Percentiles rank a stretch among this genome's conserved stretches.
phyloP scores from a whole-genome alignment of 2,113 vertebrate species.

The Bucco capensis region DNA sequence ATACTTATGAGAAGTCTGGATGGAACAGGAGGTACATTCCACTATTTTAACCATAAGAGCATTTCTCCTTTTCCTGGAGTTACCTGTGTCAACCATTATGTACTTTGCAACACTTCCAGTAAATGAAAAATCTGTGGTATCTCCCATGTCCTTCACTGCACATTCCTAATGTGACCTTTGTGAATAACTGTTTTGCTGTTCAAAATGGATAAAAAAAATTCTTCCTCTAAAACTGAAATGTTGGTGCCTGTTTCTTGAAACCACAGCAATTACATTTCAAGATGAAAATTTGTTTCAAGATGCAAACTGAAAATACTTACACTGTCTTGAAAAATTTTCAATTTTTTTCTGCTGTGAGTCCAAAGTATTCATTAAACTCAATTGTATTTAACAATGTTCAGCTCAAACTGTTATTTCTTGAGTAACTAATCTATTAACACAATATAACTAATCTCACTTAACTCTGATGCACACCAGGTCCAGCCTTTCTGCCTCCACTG shows the following conservation, averaged over 20 bases:
- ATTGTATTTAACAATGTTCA: background rate
- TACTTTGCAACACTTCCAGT: background rate
- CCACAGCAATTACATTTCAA: background rate
- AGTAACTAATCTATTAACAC: background rate
- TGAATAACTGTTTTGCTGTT: background rate
- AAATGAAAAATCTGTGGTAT: background rate
- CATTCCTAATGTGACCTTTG: background rate
- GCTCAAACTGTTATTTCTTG: background rate
- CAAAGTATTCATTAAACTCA: background rate
- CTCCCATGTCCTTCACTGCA: background rate
- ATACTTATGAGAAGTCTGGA: background rate
- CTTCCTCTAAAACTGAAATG: background rate
- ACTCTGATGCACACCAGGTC: rapidly evolving
- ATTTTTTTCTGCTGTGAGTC: background rate
- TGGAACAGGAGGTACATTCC: background rate
- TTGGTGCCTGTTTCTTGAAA: background rate
- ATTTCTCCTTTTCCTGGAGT: background rate
- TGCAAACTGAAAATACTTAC: background rate
- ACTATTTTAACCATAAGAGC: background rate
- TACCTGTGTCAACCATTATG: background rate
- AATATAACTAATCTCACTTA: background rate
- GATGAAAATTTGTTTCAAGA: background rate
- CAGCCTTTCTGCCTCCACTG: background rate
- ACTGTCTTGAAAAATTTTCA: background rate
- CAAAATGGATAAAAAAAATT: background rate